Conservation (phyloP, 2,113 vertebrate genomes). For the Dryoscopus gambensis region DNA sequence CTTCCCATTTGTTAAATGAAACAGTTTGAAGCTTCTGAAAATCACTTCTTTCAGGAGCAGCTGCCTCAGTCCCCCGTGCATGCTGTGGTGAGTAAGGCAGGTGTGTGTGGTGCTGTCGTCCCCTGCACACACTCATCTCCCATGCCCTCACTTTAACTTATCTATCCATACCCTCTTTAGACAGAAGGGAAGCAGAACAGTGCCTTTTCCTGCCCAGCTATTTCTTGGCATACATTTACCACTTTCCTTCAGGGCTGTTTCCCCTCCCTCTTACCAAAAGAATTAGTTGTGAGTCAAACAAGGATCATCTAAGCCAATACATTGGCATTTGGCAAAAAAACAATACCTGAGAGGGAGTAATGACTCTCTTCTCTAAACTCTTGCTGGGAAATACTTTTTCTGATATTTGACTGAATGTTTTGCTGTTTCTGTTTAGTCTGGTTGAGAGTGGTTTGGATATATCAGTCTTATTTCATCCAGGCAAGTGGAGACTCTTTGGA, state of each 20-base stretch:
- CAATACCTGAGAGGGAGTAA: not conserved
- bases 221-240: not conserved
- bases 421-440: not conserved
- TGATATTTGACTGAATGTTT: not conserved
- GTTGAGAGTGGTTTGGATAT: not conserved
- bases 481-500: not conserved
- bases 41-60: not conserved
- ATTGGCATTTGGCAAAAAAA: not conserved
- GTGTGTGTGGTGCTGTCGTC: not conserved
- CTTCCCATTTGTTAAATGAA: constrained; percentile 8
- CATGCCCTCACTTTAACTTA: not conserved
- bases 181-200: not conserved
- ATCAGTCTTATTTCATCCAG: not conserved
- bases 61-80: not conserved
- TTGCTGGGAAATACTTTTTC: not conserved
- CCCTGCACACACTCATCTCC: not conserved
- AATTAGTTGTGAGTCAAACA: not conserved
- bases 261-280: not conserved
- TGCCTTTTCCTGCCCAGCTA: not conserved
- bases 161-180: not conserved
- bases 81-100: not conserved
- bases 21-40: not conserved
- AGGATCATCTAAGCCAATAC: not conserved
- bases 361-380: not conserved
- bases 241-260: not conserved